These are phyloP conservation scores for Morinoia aosen DNA, from an alignment of 2,888 invertebrate species.

Conservation along the genomic window DNA sequence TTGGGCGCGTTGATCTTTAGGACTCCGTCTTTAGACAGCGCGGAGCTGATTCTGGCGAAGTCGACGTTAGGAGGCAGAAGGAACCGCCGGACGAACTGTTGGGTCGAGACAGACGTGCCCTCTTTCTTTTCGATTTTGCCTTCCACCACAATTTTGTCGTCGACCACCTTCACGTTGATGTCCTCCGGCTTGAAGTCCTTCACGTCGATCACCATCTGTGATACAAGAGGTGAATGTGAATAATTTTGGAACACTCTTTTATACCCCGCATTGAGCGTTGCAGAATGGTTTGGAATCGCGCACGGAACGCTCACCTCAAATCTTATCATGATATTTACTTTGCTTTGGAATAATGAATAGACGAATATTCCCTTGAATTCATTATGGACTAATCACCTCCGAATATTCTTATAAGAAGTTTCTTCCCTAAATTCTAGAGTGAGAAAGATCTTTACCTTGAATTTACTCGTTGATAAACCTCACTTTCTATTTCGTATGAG, in stretches of 20 bases:
- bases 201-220: slow-evolving; percentile 67
- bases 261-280: background rate
- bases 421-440: no score
- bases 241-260: background rate
- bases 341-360: background rate
- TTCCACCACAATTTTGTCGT: slow-evolving; percentile 67
- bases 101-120: slow-evolving; percentile 65
- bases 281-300: background rate
- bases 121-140: slow-evolving; percentile 68
- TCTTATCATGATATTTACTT: no score
- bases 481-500: no score
- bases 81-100: slow-evolving; percentile 64
- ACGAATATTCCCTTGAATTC: background rate
- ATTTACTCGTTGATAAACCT: no score
- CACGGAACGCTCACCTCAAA: no score
- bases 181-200: slow-evolving; percentile 67
- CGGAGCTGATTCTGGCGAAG: slow-evolving; percentile 62
- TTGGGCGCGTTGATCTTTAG: slow-evolving; percentile 67
- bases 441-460: no score
- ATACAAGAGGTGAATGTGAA: background rate
- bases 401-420: no score
- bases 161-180: slow-evolving; percentile 67
- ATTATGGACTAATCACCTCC: background rate
- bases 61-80: slow-evolving; percentile 62
- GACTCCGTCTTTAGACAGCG: slow-evolving; percentile 65